Evolutionary conservation across 2,888 invertebrate species (phyloP).

Genomic region (Steinernema hermaphroditum): DNA sequence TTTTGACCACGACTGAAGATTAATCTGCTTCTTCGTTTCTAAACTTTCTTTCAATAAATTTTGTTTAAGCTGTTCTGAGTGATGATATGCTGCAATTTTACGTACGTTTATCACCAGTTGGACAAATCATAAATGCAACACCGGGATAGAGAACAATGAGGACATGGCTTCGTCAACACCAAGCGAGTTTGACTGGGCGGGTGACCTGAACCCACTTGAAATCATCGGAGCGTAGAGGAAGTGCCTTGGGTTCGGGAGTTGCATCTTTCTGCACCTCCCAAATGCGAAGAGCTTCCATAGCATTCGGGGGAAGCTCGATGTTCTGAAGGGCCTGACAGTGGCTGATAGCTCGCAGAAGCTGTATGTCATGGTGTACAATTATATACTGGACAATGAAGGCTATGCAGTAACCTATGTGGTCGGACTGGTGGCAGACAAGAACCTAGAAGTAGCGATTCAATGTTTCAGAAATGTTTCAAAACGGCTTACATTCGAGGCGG

Average conservation of each 20-base stretch:
- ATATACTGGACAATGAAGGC: constrained; percentile 16
- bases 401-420: constrained; percentile 9
- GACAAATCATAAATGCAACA: too few relatives aligned
- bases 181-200: constrained; percentile 11
- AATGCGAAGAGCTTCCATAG: neutral
- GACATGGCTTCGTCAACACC: constrained; percentile 1
- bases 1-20: too few relatives aligned
- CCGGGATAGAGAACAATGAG: too few relatives aligned
- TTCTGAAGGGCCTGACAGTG: constrained; percentile 11
- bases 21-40: too few relatives aligned
- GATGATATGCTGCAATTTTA: too few relatives aligned
- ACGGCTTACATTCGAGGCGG: constrained; percentile 6
- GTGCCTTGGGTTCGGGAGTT: neutral
- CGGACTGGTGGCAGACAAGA: neutral
- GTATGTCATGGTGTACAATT: constrained; percentile 14
- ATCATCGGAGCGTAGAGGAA: neutral
- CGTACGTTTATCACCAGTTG: too few relatives aligned
- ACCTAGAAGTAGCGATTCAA: neutral
- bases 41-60: too few relatives aligned
- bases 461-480: neutral
- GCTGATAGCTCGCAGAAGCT: neutral
- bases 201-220: constrained; percentile 15
- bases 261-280: neutral
- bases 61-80: too few relatives aligned
- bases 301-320: neutral